phyloP scores from a whole-genome alignment of 2,888 invertebrate genomes.

The Drosophila histrio region DNA sequence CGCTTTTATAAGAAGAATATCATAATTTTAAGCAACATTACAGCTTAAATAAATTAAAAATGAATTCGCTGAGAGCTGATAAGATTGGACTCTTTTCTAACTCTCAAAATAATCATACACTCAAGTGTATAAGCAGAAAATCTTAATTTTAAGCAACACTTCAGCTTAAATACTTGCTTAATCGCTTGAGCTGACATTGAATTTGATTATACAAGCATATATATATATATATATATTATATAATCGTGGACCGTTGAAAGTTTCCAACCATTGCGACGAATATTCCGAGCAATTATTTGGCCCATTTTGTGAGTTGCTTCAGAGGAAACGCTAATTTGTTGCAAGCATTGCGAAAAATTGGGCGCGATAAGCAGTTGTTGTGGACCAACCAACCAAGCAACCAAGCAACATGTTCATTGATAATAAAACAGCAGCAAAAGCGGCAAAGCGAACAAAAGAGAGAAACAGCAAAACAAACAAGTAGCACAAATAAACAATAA shows the following conservation, averaged over 20 bases:
- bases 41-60: no score
- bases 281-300: conserved; percentile 35
- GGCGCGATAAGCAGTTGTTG: conserved; percentile 55
- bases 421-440: conserved; percentile 49
- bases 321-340: conserved; percentile 70
- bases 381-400: no score
- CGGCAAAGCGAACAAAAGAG: conserved; percentile 30
- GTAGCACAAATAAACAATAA: conserved; percentile 59
- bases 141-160: background rate
- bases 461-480: conserved; percentile 47
- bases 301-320: conserved; percentile 41
- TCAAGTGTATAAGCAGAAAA: no score
- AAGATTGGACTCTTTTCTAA: no score
- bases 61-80: no score
- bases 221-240: background rate
- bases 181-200: conserved; percentile 6
- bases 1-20: no score
- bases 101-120: no score
- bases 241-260: conserved; percentile 1
- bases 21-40: no score
- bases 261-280: conserved; percentile 2
- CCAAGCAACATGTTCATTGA: conserved; percentile 46
- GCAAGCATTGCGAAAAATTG: conserved; percentile 71
- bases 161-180: background rate
- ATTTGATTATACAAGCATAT: background rate